Evolutionary conservation across 1,140 invertebrate species (phyloP), one percentile per base, ranked within the genome.

Genomic region (Drosophila yakuba): DNA sequence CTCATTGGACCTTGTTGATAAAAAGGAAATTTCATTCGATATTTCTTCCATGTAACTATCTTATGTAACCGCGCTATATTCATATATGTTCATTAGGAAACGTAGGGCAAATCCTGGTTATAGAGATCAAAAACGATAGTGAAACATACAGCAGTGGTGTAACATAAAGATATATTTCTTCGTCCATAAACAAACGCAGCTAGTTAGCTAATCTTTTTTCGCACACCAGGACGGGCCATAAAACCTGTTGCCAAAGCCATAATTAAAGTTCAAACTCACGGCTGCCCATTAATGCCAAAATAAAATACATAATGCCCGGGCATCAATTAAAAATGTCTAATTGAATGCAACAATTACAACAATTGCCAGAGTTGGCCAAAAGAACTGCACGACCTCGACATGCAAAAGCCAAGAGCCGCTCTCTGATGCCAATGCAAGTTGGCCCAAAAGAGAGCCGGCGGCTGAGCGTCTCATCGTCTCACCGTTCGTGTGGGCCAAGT

Each of bases 191-290:
- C 10, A 36, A 32, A 11, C 35, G 28, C 45, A 35, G 32, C 2
- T 10, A 3, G 32, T 32, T 32, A 32, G 32, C 32, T 32, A 10
- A 32, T 32, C 7, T 32, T 32, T 32, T 32, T 8, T 8, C 32
- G 32, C 17, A 28, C 32, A 28, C 32, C 64, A 67, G 77, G 67
- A 74, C 82, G 17, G 44, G 25, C 14, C 43, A 12, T 36, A 54
- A 64, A 74, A 83, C 79, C 84, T 58, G 79, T 73, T 82, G 32
- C 12, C 17, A 48, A 64, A 43, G 39, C 47, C 71, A 51, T 66
- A 83, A 89, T 89, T 89, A 84, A 83, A 80, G 80, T 89, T 88
- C 73, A 88, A 89, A 89, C 84, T 89, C 80, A 80, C 69, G 80
- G 80, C 50, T 71, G 62, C 45, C 48, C 48, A 61, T 61, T 77